A percentile compares a stretch with the other conserved stretches of the same genome.
Conservation (phyloP, 1,140 invertebrate genomes). For the Sycobia sp. region DNA sequence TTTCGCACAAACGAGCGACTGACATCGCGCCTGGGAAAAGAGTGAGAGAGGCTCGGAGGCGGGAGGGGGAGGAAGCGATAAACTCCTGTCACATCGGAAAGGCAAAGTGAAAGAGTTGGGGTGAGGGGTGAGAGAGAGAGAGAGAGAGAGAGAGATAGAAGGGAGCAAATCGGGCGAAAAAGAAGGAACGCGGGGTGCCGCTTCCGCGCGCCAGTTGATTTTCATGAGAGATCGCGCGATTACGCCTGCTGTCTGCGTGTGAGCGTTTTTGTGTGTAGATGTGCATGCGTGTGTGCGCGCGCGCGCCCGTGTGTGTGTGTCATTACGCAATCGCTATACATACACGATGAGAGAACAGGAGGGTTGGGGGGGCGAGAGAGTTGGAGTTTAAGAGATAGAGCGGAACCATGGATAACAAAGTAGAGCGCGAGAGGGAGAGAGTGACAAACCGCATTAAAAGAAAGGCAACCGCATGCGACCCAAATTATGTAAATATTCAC, state of each 20-base stretch:
- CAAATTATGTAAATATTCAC: conserved; percentile 38
- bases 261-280: no score
- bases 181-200: neutral
- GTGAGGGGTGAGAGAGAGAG: neutral
- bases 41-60: no score
- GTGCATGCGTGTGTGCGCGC: no score
- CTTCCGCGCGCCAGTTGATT: conserved; percentile 26
- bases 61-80: no score
- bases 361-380: neutral
- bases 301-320: no score
- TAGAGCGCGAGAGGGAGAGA: no score
- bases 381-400: conserved; percentile 5
- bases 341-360: no score
- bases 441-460: neutral
- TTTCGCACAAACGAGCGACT: neutral
- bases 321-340: no score
- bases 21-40: neutral
- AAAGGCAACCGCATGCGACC: conserved; percentile 4
- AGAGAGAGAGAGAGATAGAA: no score
- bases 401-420: no score
- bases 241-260: conserved; percentile 34
- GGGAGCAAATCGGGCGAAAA: neutral
- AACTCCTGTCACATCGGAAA: neutral
- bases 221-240: conserved; percentile 39
- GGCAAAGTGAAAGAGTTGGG: neutral